Base-by-base conservation (phyloP, 2,113 vertebrate species). In the Leucoraja erinaceus region DNA sequence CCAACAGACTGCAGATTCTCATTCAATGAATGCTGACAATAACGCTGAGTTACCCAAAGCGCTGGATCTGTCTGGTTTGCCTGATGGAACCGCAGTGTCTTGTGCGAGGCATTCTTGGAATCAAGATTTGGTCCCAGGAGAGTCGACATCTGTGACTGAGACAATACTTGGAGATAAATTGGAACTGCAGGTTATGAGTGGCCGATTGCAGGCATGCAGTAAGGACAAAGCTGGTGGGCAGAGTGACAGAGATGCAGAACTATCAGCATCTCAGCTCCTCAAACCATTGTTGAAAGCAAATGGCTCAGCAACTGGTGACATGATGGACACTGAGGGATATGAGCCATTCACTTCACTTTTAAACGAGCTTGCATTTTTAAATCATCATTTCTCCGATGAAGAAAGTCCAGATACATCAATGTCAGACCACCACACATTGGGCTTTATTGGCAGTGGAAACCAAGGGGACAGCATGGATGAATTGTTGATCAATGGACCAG, bases 361-460 rank as follows among this genome's bases (percentile, higher is more conserved):
- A 33, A 96, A 97, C 88, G 98, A 98, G 93, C 97, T 99, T 0
- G 96, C 96, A 77, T 98, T 98, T 93, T 97, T 99, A 90, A 99
- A 98, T 94, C 98, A 99, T 94, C 97, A 97, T 0, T 59, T 97
- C 93, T 91, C 88, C 28, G 86, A 31, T 18, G 66, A 91, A 20
- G 88, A 72, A 68, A 97, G 96, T 0, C 96, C 96, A 11, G 96
- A 97, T 25, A 94, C 95, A 31, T 70, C 94, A 4, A 93, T 97
- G 93, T 90, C 96, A 11, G 96, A 97, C 94, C 96, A 47, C 96
- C 96, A 92, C 20, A 14, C 92, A 56, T 28, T 93, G 92, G 38
- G 70, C 92, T 93, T 93, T 54, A 93, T 93, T n/a, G 70, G 56
- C 25, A 59, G 54, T 54, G 20, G 66, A 77, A 75, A 59, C 59